phyloP scores from a whole-genome alignment of 1,140 invertebrate species.

The Pteromalus puparum region DNA sequence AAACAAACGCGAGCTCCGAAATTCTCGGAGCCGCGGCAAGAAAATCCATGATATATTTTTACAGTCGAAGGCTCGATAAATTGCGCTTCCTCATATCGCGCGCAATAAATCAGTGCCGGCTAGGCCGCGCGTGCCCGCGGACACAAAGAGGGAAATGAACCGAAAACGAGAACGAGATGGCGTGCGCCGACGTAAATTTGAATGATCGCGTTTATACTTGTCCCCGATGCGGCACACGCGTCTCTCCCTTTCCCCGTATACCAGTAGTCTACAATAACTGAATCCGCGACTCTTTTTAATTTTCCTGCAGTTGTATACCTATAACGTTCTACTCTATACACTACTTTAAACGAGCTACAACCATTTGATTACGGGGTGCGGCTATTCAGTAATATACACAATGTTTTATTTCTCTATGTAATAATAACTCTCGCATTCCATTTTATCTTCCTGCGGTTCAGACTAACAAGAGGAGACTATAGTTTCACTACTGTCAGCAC shows the following conservation, averaged over 20 bases:
- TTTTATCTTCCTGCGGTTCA: neutral
- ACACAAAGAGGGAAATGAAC: neutral
- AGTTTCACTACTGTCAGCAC: too few relatives aligned
- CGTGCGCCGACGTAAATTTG: slow-evolving; percentile 30
- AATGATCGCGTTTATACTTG: slow-evolving; percentile 21
- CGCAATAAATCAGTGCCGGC: slow-evolving; percentile 8
- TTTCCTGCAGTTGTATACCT: neutral
- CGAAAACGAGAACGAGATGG: slow-evolving; percentile 7
- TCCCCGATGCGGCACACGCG: too few relatives aligned
- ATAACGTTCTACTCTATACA: too few relatives aligned
- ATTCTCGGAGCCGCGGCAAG: too few relatives aligned
- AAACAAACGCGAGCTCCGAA: too few relatives aligned
- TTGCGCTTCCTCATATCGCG: neutral
- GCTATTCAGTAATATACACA: too few relatives aligned
- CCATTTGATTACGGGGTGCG: too few relatives aligned
- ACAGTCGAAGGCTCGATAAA: slow-evolving; percentile 27
- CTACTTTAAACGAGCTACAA: too few relatives aligned
- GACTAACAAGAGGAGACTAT: too few relatives aligned
- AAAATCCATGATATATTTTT: slow-evolving; percentile 14
- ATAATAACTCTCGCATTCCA: neutral
- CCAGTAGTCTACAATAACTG: too few relatives aligned
- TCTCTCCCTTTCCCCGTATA: too few relatives aligned
- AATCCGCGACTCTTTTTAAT: neutral
- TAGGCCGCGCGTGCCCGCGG: neutral
- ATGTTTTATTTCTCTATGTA: neutral